A percentile compares a stretch with the other conserved stretches of the same genome.
phyloP scores from a whole-genome alignment of 1,140 invertebrate species.

The Drosophila kepulauana region DNA sequence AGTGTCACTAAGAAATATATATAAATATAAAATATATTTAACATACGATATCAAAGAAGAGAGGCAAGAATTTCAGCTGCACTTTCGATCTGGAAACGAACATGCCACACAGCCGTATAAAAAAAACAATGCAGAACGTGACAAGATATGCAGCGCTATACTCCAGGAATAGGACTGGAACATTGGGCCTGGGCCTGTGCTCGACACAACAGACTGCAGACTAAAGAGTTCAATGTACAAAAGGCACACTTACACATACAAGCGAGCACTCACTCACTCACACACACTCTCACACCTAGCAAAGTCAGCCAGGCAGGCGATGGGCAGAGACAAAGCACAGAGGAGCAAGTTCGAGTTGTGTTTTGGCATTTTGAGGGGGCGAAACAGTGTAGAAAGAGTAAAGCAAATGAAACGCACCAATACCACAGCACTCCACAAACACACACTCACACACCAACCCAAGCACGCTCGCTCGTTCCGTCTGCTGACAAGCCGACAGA shows the following conservation, averaged over 20 bases:
- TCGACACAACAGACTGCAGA: background rate
- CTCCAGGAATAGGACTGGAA: constrained; percentile 45
- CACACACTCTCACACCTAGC: constrained; percentile 10
- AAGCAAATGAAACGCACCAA: constrained; percentile 62
- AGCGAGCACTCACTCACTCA: background rate
- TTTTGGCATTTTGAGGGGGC: constrained; percentile 63
- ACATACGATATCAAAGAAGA: too few species aligned
- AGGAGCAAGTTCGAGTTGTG: constrained; percentile 75
- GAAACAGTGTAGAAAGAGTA: constrained; percentile 66
- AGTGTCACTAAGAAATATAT: too few species aligned
- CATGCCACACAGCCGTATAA: background rate
- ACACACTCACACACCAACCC: constrained; percentile 22
- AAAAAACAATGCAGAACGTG: constrained; percentile 26
- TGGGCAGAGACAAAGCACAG: constrained; percentile 64
- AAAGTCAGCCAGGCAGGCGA: constrained; percentile 52
- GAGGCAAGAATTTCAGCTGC: background rate
- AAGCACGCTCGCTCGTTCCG: constrained; percentile 32
- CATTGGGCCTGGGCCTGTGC: constrained; percentile 14
- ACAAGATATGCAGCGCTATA: constrained; percentile 32
- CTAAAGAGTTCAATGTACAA: constrained; percentile 74
- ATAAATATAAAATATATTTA: too few species aligned
- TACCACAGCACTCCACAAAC: constrained; percentile 13
- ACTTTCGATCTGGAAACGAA: constrained; percentile 4
- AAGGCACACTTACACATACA: constrained; percentile 37
- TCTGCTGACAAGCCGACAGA: constrained; percentile 41